Conservation (phyloP, 2,888 invertebrate species). For the Lithophane socia region DNA sequence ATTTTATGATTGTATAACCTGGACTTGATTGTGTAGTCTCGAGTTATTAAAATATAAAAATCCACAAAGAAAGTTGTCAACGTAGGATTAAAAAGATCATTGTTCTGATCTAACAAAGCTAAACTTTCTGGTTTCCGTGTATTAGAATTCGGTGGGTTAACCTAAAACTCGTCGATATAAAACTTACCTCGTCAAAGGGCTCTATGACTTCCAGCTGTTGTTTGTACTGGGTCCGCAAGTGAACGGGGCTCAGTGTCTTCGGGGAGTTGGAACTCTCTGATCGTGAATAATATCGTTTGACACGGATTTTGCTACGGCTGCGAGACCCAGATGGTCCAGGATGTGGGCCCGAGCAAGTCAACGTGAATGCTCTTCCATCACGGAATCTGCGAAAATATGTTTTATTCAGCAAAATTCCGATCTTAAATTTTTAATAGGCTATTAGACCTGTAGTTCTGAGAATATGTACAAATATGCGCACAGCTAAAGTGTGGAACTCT, state of each 20-base stretch:
- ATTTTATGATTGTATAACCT: not conserved
- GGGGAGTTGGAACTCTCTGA: slow-evolving; percentile 61
- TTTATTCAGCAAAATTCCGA: not conserved
- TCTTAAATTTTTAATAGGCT: not conserved
- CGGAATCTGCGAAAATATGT: slow-evolving; percentile 74
- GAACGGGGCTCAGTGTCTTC: slow-evolving; percentile 62
- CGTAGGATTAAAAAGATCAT: not conserved
- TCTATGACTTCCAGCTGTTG: slow-evolving; percentile 76
- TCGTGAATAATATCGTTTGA: slow-evolving; percentile 54
- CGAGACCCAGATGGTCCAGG: slow-evolving; percentile 79
- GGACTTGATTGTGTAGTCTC: too few relatives aligned
- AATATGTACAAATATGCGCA: not conserved
- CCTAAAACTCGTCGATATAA: not conserved
- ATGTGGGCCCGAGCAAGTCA: slow-evolving; percentile 71
- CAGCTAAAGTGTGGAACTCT: not conserved
- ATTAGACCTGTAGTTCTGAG: not conserved
- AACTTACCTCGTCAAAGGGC: slow-evolving; percentile 74
- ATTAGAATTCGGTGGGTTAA: not conserved
- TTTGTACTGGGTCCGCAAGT: slow-evolving; percentile 59
- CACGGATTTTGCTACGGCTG: slow-evolving; percentile 55
- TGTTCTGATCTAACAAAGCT: not conserved
- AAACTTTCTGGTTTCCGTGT: not conserved
- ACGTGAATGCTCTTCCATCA: slow-evolving; percentile 80
- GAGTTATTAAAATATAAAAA: too few relatives aligned
- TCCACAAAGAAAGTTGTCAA: not conserved